Evolutionary conservation across 2,797 vertebrate genomes (phyloP), one percentile per base, ranked within the genome.

Genomic region (Bryconaethiops microstoma): DNA sequence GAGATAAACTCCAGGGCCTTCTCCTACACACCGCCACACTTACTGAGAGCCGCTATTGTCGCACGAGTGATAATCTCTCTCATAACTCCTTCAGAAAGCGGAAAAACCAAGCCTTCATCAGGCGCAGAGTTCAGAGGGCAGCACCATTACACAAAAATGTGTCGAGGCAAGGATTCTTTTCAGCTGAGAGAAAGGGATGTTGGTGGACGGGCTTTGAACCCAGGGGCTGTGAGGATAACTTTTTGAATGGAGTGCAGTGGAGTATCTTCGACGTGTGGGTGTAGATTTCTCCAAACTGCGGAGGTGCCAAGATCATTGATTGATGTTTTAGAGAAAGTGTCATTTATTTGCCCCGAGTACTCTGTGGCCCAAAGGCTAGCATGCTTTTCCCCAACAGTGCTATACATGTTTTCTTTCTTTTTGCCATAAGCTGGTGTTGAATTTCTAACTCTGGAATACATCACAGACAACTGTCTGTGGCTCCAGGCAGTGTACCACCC

Each of bases 31-130:
- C 78, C 75, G 65, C 57, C 65, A 64, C 80, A 76, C 57, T 69
- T 62, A 76, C 75, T 85, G 85, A 82, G 82, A 80, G 76, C 55
- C 0, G 13, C 73, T 79, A 86, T 89, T 88, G 88, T 88, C 48
- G 39, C 63, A 19, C 12, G 29, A n/a, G 55, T 59, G 82, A 74
- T 25, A n/a, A 67, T 59, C 79, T 82, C 80, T 64, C 82, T 79
- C 80, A 71, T 77, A 78, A 69, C 65, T 76, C 54, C 77, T 69
- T 71, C 76, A 40, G 62, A 60, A 45, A 76, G 42, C 25, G 76
- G 48, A 73, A 80, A 84, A 76, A 19, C 77, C 57, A 45, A 19
- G 57, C 76, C 64, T 48, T 71, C 59, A 70, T 71, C 78, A 79
- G 77, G 63, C 80, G 60, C 71, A 55, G 68, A 73, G 81, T 74